Base-by-base conservation (phyloP, 1,140 invertebrate species). In the Diachasma alloeum region DNA sequence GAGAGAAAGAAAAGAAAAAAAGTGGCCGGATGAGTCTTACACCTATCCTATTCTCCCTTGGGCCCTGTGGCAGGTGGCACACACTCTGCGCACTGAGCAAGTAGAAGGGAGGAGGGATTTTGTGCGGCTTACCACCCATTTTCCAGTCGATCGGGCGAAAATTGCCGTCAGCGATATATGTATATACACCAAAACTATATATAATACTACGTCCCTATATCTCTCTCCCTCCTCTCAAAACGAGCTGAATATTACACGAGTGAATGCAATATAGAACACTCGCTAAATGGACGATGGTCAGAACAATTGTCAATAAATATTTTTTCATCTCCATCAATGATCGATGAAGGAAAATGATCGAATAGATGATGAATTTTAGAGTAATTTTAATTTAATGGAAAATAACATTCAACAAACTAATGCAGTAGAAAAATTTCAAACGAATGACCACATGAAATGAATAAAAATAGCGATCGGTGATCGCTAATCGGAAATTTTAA, bases 41-140 rank as follows among this genome's bases (percentile, higher is more conserved):
- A 63, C 22, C 59, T 63, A 63, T 63, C 6, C 9, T 9, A 31
- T 70, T 44, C 76, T 48, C 24, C 46, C 56, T 70, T 63, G 26
- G 76, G 72, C 67, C 69, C 76, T 67, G 66, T 39, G 78, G 79
- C 77, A 82, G n/a, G 6, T 31, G 31, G 31, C 78, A 75, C 79
- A 78, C 76, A 63, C 24, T 63, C 11, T n/a, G n/a, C 22, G 24
- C 59, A 31, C 15, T 31, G 19, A 19, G 59, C 10, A 4, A 53
- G 11, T 31, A 26, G 24, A 10, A 26, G 59, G 53, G 53, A 59
- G 53, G n/a, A 17, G 59, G 24, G 11, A 63, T 31, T 63, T 63
- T 63, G 59, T 19, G 59, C 59, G 72, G 72, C 72, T 74, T 63
- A 74, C 72, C 72, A 31, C 72, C 72, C 53, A 74, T 74, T 74